Base-by-base conservation (phyloP, 2,113 vertebrate genomes). In the Nesogale talazaci region DNA sequence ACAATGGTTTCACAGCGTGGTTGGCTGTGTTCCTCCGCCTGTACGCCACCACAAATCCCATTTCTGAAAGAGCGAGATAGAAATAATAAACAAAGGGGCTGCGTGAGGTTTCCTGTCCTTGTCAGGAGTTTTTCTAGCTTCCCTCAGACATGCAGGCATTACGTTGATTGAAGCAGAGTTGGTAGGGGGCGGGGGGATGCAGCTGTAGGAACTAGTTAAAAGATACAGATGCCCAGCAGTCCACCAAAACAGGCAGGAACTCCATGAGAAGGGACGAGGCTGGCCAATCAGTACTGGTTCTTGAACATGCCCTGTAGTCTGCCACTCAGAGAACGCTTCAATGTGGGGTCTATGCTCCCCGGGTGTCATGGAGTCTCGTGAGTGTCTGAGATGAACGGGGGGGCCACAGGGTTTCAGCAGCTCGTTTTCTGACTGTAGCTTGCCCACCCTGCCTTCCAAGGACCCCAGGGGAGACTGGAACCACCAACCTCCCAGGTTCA, bases 31-130 rank as follows among this genome's bases (percentile, higher is more conserved):
- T 72, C 31, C 80, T 61, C 29, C 82, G 3, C 9, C 6, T 11
- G 20, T 36, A 82, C 84, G 88, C 81, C 12, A 63, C 70, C 3
- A 1, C 85, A 65, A 88, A 89, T 84, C 70, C 93, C 42, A 8
- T 74, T 93, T 88, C 93, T 85, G 86, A 84, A 85, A 80, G 74
- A 76, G n/a, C 31, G 16, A 80, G 83, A 74, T 57, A 65, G 8
- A 80, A 88, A 83, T 88, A 56, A 65, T 83, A 76, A 89, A 69
- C 80, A 25, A 36, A 83, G 8, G 38, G 77, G 83, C 79, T 61
- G 15, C 80, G 36, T 34, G 85, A 78, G 85, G 93, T 72, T 88
- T 52, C 70, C 52, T 34, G 36, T 94, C 27, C 81, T 65, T 15
- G 29, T 88, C 31, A 56, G 84, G 67, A 92, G 84, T 91, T 46